These are phyloP conservation scores for Mustela nigripes DNA, from an alignment of 2,113 vertebrate species.

Conservation along the genomic window DNA sequence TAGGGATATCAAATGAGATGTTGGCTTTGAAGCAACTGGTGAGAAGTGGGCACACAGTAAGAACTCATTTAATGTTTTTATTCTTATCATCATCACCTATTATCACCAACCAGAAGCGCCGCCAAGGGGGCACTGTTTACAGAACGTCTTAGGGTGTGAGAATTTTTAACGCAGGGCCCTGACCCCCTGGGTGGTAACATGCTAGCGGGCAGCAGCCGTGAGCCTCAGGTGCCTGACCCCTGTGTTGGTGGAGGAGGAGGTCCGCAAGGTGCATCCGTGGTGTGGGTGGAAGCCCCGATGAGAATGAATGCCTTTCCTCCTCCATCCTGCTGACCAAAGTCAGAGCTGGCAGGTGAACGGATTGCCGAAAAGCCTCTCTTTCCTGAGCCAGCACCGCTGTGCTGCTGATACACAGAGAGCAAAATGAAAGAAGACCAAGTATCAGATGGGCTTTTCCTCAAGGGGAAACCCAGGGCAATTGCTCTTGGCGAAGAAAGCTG, in stretches of 20 bases:
- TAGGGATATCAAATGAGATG: background rate
- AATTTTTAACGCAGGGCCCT: background rate
- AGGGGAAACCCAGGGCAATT: background rate
- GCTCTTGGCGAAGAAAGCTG: accelerated
- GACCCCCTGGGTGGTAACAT: background rate
- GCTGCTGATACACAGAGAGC: background rate
- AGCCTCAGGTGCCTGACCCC: too few relatives aligned
- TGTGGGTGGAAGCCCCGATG: background rate
- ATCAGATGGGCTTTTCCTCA: conserved; percentile 26
- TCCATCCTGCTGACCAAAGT: background rate
- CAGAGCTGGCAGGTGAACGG: background rate
- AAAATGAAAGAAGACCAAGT: background rate
- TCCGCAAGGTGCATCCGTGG: too few relatives aligned
- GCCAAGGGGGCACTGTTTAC: background rate
- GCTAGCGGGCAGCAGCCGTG: background rate
- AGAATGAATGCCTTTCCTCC: background rate
- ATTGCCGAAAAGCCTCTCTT: background rate
- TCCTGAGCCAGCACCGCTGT: background rate
- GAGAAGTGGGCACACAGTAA: background rate
- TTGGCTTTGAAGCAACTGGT: background rate
- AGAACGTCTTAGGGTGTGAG: background rate
- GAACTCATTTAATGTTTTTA: background rate
- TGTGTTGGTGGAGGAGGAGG: too few relatives aligned
- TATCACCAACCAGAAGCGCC: background rate
- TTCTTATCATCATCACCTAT: background rate